These are phyloP conservation scores for Epizoanthus fatuus DNA, from an alignment of 92 coral and sea anemone genomes.

Conservation along the genomic window DNA sequence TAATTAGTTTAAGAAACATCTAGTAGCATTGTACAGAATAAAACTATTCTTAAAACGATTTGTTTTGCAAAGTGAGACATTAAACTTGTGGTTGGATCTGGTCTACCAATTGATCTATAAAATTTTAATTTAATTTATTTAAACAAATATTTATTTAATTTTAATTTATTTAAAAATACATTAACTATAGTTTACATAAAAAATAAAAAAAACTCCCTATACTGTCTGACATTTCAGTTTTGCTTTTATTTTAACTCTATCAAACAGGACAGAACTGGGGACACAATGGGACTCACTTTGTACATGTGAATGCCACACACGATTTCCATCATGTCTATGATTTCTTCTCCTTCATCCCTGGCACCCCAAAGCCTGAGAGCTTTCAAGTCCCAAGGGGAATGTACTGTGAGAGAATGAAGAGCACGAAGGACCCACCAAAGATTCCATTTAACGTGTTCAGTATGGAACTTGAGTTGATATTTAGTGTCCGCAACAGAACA, in stretches of 20 bases:
- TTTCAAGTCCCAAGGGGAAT: slow-evolving; percentile 81
- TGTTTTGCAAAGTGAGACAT: no score
- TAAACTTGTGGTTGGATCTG: no score
- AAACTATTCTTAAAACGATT: no score
- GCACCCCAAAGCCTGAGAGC: slow-evolving; percentile 51
- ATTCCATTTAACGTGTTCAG: slow-evolving; percentile 69
- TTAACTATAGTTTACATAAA: no score
- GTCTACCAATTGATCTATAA: no score
- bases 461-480: slow-evolving; percentile 56
- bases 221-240: no score
- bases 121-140: no score
- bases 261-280: neutral
- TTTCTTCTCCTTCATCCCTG: slow-evolving; percentile 78
- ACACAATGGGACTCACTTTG: neutral
- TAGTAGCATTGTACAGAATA: no score
- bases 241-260: neutral
- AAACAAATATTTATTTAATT: no score
- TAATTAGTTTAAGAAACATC: no score
- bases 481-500: neutral
- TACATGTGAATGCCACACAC: slow-evolving; percentile 39
- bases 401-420: slow-evolving; percentile 71
- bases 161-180: no score
- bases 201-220: no score
- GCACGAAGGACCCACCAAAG: slow-evolving; percentile 57
- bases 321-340: slow-evolving; percentile 79